Evolutionary conservation across 2,797 vertebrate genomes (phyloP), one percentile per base, ranked within the genome.

Genomic region (Tamandua tetradactyla): DNA sequence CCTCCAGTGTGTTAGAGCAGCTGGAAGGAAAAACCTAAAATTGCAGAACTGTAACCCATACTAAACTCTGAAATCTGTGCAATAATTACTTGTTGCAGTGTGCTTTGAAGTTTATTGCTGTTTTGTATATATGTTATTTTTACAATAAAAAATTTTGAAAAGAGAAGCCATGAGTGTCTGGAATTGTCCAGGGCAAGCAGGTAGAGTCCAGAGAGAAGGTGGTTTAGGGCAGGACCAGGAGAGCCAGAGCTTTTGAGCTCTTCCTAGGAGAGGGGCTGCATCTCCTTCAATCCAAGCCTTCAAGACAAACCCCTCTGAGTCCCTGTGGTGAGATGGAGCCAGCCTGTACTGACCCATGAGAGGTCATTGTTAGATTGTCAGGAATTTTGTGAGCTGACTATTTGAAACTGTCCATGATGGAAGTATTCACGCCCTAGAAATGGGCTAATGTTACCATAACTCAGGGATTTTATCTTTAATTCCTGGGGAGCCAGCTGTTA

Each of bases 281-380:
- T 18, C 25, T 25, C 57, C 55, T 78, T 44, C 40, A 8, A 12
- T 12, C 62, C 9, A 7, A 37, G 20, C 13, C 35, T 66, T 71
- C 64, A 32, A 6, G 79, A 47, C 25, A 42, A 40, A 30, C 14
- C 6, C 8, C 30, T 20, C 12, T 52, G 87, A 57, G 66, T 32
- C 32, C 71, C 11, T 0, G 17, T 10, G 14, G 32, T 11, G 13
- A 5, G 13, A 42, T 42, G 7, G 66, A 47, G 22, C 68, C 68
- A 30, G 55, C 22, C 71, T 5, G 0, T 5, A 3, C 37, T 55
- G 49, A 12, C 32, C 44, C 37, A 1, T 0, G 6, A 40, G 59
- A 49, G 37, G 13, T n/a, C 55, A 9, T 1, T 18, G 47, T 64
- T 76, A 32, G 8, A 6, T 44, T 87, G 66, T 74, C 47, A 55